Evolutionary conservation across 2,797 vertebrate genomes (phyloP).

Genomic region (Poeciliopsis turneri): DNA sequence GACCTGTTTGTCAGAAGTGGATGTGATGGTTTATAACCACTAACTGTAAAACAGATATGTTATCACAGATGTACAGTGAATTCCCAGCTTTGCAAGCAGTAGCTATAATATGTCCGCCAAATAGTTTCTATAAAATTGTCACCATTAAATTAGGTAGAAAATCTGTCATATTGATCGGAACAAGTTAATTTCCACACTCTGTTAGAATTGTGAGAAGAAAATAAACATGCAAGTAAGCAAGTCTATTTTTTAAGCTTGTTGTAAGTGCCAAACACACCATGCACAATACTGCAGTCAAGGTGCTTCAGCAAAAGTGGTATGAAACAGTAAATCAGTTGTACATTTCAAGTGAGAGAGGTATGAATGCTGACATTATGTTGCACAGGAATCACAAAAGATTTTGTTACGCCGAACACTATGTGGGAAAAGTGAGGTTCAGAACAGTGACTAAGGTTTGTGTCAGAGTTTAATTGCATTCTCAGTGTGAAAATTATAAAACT

Average conservation of each 20-base stretch:
- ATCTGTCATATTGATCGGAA: conserved; percentile 15
- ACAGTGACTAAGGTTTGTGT: conserved; percentile 56
- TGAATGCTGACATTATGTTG: conserved; percentile 41
- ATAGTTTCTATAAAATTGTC: conserved; percentile 15
- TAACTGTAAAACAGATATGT: background rate
- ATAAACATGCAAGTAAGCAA: conserved; percentile 18
- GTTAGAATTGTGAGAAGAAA: conserved; percentile 6
- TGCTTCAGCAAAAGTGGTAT: conserved; percentile 21
- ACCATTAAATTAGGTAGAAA: conserved; percentile 19
- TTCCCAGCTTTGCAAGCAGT: background rate
- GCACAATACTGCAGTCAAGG: conserved; percentile 7
- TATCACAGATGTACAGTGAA: background rate
- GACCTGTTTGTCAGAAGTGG: background rate
- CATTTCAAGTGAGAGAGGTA: conserved; percentile 38
- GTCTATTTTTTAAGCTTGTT: conserved; percentile 17
- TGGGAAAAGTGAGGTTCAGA: conserved; percentile 33
- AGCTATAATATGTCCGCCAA: conserved; percentile 13
- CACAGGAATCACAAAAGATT: conserved; percentile 32
- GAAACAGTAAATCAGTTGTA: conserved; percentile 33
- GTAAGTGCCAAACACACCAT: conserved; percentile 25
- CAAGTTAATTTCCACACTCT: conserved; percentile 17
- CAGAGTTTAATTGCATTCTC: conserved; percentile 72
- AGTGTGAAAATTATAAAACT: conserved; percentile 70
- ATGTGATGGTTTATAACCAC: background rate
- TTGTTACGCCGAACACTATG: conserved; percentile 11